Conservation (phyloP, 2,888 invertebrate species). For the Cerastis rubricosa region DNA sequence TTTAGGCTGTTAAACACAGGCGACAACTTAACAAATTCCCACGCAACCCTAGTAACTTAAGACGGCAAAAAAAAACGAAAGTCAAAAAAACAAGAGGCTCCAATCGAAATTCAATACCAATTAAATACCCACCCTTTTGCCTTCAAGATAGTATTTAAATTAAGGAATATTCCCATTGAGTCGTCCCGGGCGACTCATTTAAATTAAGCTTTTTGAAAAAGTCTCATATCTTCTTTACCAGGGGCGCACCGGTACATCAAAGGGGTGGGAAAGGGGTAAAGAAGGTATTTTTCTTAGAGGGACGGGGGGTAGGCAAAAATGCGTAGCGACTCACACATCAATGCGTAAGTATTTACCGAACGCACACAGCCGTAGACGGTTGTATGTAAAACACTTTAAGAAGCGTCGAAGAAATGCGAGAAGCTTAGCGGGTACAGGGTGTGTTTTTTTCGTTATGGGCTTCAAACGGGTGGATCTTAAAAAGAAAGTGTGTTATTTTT, state of each 20-base stretch:
- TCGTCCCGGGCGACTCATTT: constrained; percentile 88
- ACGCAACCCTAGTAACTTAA: constrained; percentile 64
- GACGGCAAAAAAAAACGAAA: constrained; percentile 61
- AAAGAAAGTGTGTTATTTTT: constrained; percentile 19
- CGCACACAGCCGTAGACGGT: constrained; percentile 83
- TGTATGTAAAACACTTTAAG: constrained; percentile 91
- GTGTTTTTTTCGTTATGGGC: constrained; percentile 64
- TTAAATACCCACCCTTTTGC: constrained; percentile 84
- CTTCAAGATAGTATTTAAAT: constrained; percentile 89
- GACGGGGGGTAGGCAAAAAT: constrained; percentile 87
- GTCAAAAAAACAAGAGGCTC: constrained; percentile 72
- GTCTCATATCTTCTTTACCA: constrained; percentile 90
- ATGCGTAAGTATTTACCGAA: constrained; percentile 88
- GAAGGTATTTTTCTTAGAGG: constrained; percentile 84
- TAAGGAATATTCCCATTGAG: constrained; percentile 89
- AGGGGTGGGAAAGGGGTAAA: constrained; percentile 85
- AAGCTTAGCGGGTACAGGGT: constrained; percentile 87
- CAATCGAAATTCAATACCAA: constrained; percentile 90
- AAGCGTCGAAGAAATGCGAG: constrained; percentile 91
- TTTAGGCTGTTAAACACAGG: background rate
- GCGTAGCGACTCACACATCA: constrained; percentile 89
- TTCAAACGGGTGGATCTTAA: constrained; percentile 34
- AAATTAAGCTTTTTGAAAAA: constrained; percentile 91
- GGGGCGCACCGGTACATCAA: constrained; percentile 88
- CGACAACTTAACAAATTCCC: constrained; percentile 34